Evolutionary conservation across 1,140 invertebrate genomes (phyloP), one percentile per base, ranked within the genome.

Genomic region (Oscheius sp.): DNA sequence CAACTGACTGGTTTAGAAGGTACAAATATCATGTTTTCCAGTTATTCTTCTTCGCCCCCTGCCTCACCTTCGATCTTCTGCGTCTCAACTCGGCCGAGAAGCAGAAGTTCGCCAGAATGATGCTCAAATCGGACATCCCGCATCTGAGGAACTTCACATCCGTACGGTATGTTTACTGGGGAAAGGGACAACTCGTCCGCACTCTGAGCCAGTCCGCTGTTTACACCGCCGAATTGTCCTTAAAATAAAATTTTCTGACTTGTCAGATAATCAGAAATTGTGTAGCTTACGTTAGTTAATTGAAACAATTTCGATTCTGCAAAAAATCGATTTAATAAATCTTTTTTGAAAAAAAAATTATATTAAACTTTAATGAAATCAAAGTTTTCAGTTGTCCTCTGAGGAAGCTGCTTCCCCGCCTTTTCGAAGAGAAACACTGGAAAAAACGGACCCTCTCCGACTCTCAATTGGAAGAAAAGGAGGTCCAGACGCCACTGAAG

Each of bases 41-140:
- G 78, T 49, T 81, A 49, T 81, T 81, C 65, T 81, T 81, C 75
- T 81, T 77, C 59, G 70, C 79, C 3, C 79, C 79, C 2, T 81
- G 79, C 42, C 68, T 81, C 1, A 75, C 74, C 0, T 78, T 81
- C 26, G 79, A 81, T 68, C 70, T 80, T 1, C 66, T 42, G 10
- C 72, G 80, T 18, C 59, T 81, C 3, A 42, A 46, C 2, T 42
- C 46, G 10, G 77, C 55, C 28, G 65, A 65, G 20, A 79, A 80
- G 13, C 79, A 80, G 31, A 78, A 78, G 46, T 67, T 80, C 38
- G 52, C 71, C 2, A 74, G 77, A 46, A 73, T 82, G 76, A 68
- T 81, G 15, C 76, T 81, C 45, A 70, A 76, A n/a, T 63, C 69
- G 10, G 78, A 81, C 26, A 79, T 82, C 32, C 72, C 75, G 20